phyloP scores from a whole-genome alignment of 2,888 invertebrate genomes.

The Dynastes grantii region DNA sequence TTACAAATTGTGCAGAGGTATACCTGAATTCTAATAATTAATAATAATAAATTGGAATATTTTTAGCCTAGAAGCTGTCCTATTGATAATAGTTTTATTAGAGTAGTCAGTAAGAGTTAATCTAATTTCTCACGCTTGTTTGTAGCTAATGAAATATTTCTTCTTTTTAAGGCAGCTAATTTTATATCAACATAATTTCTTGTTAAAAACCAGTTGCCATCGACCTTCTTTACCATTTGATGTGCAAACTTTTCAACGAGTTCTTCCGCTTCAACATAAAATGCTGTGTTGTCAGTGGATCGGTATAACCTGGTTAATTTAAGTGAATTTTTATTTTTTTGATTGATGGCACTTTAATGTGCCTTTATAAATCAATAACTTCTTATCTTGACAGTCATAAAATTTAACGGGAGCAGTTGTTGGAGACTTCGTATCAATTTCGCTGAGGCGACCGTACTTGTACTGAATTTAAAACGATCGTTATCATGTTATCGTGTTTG shows the following conservation, averaged over 20 bases:
- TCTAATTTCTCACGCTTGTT: neutral
- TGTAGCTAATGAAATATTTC: neutral
- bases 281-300: neutral
- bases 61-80: neutral
- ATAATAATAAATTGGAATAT: conserved; percentile 21
- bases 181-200: conserved; percentile 1
- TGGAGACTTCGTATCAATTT: conserved; percentile 31
- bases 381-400: conserved; percentile 42
- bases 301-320: conserved; percentile 17
- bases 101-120: neutral
- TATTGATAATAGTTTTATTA: neutral
- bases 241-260: neutral
- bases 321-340: conserved; percentile 38
- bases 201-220: conserved; percentile 24
- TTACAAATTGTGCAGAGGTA: conserved; percentile 19
- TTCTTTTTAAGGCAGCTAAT: conserved; percentile 12
- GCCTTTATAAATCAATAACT: conserved; percentile 41
- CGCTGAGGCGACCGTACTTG: neutral
- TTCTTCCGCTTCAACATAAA: neutral
- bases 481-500: conserved; percentile 29
- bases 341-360: conserved; percentile 39
- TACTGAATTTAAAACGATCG: conserved; percentile 32
- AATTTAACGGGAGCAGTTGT: conserved; percentile 33
- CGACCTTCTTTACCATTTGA: neutral
- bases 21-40: neutral